These are phyloP conservation scores for Myotis lucifugus DNA, from an alignment of 2,113 vertebrate species.

Conservation along the genomic window DNA sequence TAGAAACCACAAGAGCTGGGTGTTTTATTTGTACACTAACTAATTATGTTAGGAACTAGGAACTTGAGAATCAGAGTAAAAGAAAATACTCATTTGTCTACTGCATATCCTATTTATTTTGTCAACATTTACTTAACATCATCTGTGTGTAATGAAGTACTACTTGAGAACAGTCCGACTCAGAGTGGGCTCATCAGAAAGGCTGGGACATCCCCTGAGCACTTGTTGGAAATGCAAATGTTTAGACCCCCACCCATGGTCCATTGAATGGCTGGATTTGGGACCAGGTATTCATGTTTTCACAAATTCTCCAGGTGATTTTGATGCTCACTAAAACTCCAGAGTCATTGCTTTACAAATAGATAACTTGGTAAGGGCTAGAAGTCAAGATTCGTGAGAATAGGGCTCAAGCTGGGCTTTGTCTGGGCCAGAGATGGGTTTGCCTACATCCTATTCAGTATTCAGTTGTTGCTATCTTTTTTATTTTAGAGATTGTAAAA, in stretches of 20 bases:
- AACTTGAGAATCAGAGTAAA: background rate
- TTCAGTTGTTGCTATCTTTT: background rate
- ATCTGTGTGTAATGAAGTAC: background rate
- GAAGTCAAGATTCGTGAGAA: background rate
- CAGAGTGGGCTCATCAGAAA: background rate
- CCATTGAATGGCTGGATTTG: background rate
- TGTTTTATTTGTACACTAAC: background rate
- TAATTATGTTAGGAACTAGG: background rate
- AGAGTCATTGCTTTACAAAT: background rate
- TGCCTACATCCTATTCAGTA: background rate
- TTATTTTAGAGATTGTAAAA: background rate
- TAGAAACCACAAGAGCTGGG: background rate
- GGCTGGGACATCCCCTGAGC: background rate
- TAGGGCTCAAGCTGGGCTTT: background rate
- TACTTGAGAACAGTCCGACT: background rate
- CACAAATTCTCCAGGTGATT: background rate
- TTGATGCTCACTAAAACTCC: background rate
- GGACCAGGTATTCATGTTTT: background rate
- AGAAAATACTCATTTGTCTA: constrained; percentile 14
- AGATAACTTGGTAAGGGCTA: background rate
- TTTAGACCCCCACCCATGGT: background rate
- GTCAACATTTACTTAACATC: background rate
- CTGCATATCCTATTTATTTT: background rate
- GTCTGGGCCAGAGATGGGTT: background rate
- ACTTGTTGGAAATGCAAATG: background rate